Base-by-base conservation (phyloP, 2,113 vertebrate genomes). In the Perca schrenkii region DNA sequence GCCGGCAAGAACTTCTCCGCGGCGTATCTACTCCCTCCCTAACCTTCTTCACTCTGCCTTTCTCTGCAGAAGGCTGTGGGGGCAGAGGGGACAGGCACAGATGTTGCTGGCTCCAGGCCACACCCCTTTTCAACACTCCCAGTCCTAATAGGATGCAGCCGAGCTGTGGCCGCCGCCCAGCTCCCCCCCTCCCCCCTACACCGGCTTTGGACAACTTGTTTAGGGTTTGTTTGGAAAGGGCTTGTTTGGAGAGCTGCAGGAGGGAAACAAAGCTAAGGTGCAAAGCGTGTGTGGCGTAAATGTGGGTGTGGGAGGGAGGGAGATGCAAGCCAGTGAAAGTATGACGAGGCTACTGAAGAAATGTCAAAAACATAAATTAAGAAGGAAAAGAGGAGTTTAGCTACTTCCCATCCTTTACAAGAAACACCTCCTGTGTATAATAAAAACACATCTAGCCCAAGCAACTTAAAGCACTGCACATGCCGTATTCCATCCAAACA, bases 91-190 rank as follows among this genome's bases (percentile, higher is more conserved):
- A 93, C 82, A 90, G 82, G 82, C 94, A 94, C 96, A 96, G 94
- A 95, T 96, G 96, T 94, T 95, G 91, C 91, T 89, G 83, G 82
- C 84, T 68, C 56, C 67, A 93, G 83, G 87, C 88, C 94, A 94
- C 95, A 72, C 95, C 96, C 86, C 91, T 93, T 95, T 95, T 94
- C 90, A 94, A 93, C 93, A 95, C 92, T 90, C 89, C 80, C 80
- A 76, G 31, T 85, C 84, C 91, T 95, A 90, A 96, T 95, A 94
- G 94, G 95, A 94, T 64, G 82, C 84, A 80, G 87, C 82, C 77
- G 34, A 79, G 84, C 56, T 12, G 25, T 82, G 90, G 91, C 83
- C 91, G 0, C 89, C 91, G 66, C 95, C 95, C 91, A 89, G 85
- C 65, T 64, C 28, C 16, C 52, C 73, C 43, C 72, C 60, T 14